These are phyloP conservation scores for Artibeus jamaicensis DNA, from an alignment of 2,797 vertebrate genomes.

Conservation along the genomic window DNA sequence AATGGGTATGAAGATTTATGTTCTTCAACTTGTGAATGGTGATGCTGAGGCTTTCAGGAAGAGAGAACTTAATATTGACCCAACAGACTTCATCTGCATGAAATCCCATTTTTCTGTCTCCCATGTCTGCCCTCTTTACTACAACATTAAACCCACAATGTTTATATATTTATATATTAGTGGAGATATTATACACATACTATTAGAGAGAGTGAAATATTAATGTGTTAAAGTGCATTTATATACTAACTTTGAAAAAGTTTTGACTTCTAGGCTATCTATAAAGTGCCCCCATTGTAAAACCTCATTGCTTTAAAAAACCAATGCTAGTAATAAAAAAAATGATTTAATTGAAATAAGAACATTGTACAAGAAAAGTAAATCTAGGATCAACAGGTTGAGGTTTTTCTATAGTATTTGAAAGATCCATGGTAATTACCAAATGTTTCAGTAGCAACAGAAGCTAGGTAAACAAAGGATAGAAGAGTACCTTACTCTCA, in stretches of 20 bases:
- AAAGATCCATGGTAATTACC: conserved; percentile 61
- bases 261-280: conserved; percentile 2
- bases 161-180: not conserved
- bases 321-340: conserved; percentile 43
- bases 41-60: not conserved
- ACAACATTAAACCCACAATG: not conserved
- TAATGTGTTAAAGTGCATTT: not conserved
- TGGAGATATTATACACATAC: not conserved
- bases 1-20: not conserved
- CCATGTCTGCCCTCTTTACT: not conserved
- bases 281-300: not conserved
- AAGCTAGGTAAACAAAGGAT: conserved; percentile 67
- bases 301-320: conserved; percentile 40
- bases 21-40: not conserved
- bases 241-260: conserved; percentile 9
- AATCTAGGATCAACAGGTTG: conserved; percentile 61
- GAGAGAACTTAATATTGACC: not conserved
- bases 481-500: conserved; percentile 61
- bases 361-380: conserved; percentile 52
- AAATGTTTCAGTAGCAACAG: conserved; percentile 64
- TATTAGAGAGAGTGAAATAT: conserved; percentile 13
- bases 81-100: not conserved
- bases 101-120: not conserved
- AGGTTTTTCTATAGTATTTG: conserved; percentile 58
- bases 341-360: conserved; percentile 55